Conservation (phyloP, 2,888 invertebrate genomes). For the Eristalis intricaria region DNA sequence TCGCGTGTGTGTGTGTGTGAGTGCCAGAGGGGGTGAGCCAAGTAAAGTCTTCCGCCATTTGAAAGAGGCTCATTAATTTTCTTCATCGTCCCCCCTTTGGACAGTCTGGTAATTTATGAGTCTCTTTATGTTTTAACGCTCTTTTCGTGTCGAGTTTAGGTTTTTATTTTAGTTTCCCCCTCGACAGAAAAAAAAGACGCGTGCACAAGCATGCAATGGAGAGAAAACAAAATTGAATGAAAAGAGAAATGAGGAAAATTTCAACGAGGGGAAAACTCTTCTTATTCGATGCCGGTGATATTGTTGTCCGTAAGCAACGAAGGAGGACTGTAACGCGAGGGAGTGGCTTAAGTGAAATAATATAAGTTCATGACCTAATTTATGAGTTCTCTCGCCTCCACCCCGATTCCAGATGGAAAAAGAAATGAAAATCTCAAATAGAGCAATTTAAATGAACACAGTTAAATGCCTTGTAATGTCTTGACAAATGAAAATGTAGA, state of each 20-base stretch:
- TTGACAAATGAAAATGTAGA: slow-evolving; percentile 51
- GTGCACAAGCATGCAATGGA: slow-evolving; percentile 1
- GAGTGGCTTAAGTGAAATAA: slow-evolving; percentile 22
- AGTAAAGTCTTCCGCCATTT: slow-evolving; percentile 3
- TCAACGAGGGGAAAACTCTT: background rate
- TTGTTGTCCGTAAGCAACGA: background rate
- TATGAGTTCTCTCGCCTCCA: background rate
- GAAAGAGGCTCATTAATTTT: slow-evolving; percentile 41
- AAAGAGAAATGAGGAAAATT: slow-evolving; percentile 22
- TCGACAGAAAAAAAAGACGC: background rate
- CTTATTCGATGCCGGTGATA: background rate
- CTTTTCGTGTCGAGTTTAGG: slow-evolving; percentile 50
- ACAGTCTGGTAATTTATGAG: slow-evolving; percentile 44
- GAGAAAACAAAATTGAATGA: background rate
- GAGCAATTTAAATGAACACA: slow-evolving; percentile 58
- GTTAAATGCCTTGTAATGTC: slow-evolving; percentile 57
- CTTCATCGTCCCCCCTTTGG: background rate
- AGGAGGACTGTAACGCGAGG: background rate
- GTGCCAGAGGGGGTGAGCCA: background rate
- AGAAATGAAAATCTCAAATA: slow-evolving; percentile 49
- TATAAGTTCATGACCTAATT: slow-evolving; percentile 54
- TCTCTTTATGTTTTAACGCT: slow-evolving; percentile 59
- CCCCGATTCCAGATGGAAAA: slow-evolving; percentile 5
- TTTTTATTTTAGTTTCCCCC: slow-evolving; percentile 10
- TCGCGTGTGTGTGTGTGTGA: background rate